phyloP scores from a whole-genome alignment of 2,113 vertebrate species.

The Limnothrissa miodon region DNA sequence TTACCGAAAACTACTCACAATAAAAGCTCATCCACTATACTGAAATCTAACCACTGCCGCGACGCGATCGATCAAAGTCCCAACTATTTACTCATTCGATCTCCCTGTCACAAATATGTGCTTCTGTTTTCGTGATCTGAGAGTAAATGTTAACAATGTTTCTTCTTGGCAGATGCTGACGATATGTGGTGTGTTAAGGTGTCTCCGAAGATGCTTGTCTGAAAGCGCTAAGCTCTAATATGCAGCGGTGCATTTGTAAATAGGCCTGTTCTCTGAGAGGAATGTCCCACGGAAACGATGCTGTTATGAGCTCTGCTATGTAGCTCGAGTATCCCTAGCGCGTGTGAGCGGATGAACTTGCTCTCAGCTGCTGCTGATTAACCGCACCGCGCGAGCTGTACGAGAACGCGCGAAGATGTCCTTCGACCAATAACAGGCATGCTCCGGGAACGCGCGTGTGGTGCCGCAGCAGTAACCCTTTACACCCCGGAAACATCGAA shows the following conservation, averaged over 20 bases:
- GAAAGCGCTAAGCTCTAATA: slow-evolving; percentile 38
- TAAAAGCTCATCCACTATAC: not conserved
- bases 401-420: slow-evolving; percentile 49
- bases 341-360: slow-evolving; percentile 54
- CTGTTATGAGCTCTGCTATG: slow-evolving; percentile 48
- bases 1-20: not conserved
- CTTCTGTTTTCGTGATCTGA: slow-evolving; percentile 43
- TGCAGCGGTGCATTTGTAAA: slow-evolving; percentile 45
- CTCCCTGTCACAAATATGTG: slow-evolving; percentile 41
- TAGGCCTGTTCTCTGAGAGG: slow-evolving; percentile 48
- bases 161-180: slow-evolving; percentile 36
- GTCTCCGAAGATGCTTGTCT: slow-evolving; percentile 44
- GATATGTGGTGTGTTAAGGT: slow-evolving; percentile 30
- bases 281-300: slow-evolving; percentile 48
- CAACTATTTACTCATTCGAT: slow-evolving; percentile 36
- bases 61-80: slow-evolving; percentile 42
- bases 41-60: not conserved
- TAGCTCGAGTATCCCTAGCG: slow-evolving; percentile 54
- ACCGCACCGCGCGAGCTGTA: slow-evolving; percentile 49
- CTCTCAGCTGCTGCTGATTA: slow-evolving; percentile 55
- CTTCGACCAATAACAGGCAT: slow-evolving; percentile 52
- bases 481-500: slow-evolving; percentile 30
- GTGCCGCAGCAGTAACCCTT: slow-evolving; percentile 56
- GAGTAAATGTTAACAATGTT: slow-evolving; percentile 24
- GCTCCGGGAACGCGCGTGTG: slow-evolving; percentile 52